phyloP scores from a whole-genome alignment of 2,888 invertebrate species.

The Xestia rhomboidea region DNA sequence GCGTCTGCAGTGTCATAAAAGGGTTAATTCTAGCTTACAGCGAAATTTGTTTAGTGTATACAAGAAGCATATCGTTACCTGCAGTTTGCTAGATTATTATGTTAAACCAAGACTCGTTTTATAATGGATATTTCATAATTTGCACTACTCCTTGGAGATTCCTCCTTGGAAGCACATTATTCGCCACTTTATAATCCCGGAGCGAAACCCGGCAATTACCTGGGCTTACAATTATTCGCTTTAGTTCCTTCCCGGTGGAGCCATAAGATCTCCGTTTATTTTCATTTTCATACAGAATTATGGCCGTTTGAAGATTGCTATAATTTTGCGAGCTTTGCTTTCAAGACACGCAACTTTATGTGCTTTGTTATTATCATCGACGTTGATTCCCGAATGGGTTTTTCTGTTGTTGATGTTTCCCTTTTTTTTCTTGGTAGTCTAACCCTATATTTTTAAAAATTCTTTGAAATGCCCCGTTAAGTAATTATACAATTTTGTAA shows the following conservation, averaged over 20 bases:
- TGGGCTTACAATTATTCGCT: constrained; percentile 76
- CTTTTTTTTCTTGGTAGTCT: too few species aligned
- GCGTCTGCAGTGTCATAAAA: constrained; percentile 27
- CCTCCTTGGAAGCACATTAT: constrained; percentile 64
- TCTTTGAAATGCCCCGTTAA: neutral
- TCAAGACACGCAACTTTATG: constrained; percentile 68
- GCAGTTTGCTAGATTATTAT: constrained; percentile 36
- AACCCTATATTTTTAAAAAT: too few species aligned
- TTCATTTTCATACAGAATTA: constrained; percentile 76
- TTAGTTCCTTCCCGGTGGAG: constrained; percentile 73
- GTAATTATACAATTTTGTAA: neutral
- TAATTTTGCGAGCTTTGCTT: constrained; percentile 71
- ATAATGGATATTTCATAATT: constrained; percentile 56
- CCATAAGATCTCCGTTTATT: constrained; percentile 73
- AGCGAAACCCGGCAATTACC: constrained; percentile 76
- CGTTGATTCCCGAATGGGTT: constrained; percentile 37
- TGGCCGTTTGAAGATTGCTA: constrained; percentile 75
- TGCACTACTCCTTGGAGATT: constrained; percentile 48
- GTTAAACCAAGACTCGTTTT: constrained; percentile 43
- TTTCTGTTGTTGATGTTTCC: neutral
- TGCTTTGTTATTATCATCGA: constrained; percentile 57
- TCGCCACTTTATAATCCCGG: constrained; percentile 72
- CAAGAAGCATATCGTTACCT: constrained; percentile 30
- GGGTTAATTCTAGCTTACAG: constrained; percentile 11
- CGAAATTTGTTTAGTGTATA: constrained; percentile 14